Conservation (phyloP, 1,140 invertebrate genomes). For the Metopolophium dirhodum region DNA sequence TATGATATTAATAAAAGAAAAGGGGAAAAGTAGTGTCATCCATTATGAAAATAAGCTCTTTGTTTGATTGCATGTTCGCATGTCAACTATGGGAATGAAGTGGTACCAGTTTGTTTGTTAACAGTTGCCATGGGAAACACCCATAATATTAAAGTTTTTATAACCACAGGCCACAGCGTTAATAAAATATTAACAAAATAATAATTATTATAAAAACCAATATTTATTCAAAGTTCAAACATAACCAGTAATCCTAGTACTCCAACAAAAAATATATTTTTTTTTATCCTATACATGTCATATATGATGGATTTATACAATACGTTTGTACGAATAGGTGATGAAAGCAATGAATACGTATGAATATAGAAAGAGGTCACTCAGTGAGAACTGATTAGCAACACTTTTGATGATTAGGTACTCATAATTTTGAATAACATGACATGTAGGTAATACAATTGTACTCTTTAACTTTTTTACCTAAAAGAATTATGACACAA, state of each 20-base stretch:
- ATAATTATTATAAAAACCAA: constrained; percentile 45
- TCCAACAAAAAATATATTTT: background rate
- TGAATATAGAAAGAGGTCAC: background rate
- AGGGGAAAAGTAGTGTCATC: constrained; percentile 53
- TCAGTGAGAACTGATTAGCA: background rate
- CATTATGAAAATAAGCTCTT: constrained; percentile 57
- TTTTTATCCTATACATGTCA: background rate
- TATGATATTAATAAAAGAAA: constrained; percentile 50
- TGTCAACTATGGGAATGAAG: constrained; percentile 53
- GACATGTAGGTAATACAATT: background rate
- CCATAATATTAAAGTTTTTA: constrained; percentile 44
- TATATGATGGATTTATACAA: background rate
- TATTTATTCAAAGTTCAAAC: constrained; percentile 26
- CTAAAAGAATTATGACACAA: background rate
- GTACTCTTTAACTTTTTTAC: background rate
- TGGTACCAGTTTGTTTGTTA: constrained; percentile 47
- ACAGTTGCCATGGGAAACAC: constrained; percentile 36
- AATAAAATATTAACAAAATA: constrained; percentile 53
- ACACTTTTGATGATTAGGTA: background rate
- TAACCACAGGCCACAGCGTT: constrained; percentile 33
- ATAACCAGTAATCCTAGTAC: background rate
- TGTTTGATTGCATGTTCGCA: constrained; percentile 57
- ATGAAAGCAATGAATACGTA: no score
- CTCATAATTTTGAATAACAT: background rate
- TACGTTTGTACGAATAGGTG: background rate